Evolutionary conservation across 2,888 invertebrate species (phyloP), one percentile per base, ranked within the genome.

Genomic region (Endomychus coccineus): DNA sequence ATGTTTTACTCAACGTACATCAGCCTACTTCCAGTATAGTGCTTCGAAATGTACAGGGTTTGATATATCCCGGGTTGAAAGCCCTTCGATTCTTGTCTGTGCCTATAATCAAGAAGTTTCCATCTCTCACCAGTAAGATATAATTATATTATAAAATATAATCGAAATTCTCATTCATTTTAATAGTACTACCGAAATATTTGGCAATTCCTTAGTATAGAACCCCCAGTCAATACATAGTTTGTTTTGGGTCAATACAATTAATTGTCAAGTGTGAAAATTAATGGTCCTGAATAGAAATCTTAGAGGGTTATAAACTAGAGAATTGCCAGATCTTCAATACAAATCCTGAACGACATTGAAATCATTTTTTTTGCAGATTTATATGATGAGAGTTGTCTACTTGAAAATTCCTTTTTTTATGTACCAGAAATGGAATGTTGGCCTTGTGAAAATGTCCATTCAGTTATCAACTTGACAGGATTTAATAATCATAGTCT

Each of bases 321-420:
- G n/a, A n/a, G n/a, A n/a, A n/a, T n/a, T n/a, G n/a, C n/a, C n/a
- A n/a, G n/a, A n/a, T n/a, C n/a, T n/a, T n/a, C n/a, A n/a, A n/a
- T n/a, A n/a, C n/a, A n/a, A n/a, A n/a, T n/a, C n/a, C n/a, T n/a
- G n/a, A n/a, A n/a, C n/a, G n/a, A n/a, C n/a, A n/a, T n/a, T 7
- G 3, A 24, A 24, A 7, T 15, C 2, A n/a, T 27, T 15, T 15
- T 30, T 10, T 10, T 34, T 27, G 9, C n/a, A 40, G 37, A 27
- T 14, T 34, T 40, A 25, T 88, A 90, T 54, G 87, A 89, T 68
- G 88, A 89, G 64, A 80, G 83, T 54, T 90, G 89, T 59, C 67
- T 90, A 21, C 66, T 89, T 49, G 78, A 81, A 58, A 90, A 90
- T 67, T 89, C 89, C 9, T 85, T 80, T 58, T 90, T 86, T 59